Percentiles rank a stretch among this genome's conserved stretches.
These are phyloP conservation scores for Mimachlamys varia DNA, from an alignment of 2,888 invertebrate species.

Conservation along the genomic window DNA sequence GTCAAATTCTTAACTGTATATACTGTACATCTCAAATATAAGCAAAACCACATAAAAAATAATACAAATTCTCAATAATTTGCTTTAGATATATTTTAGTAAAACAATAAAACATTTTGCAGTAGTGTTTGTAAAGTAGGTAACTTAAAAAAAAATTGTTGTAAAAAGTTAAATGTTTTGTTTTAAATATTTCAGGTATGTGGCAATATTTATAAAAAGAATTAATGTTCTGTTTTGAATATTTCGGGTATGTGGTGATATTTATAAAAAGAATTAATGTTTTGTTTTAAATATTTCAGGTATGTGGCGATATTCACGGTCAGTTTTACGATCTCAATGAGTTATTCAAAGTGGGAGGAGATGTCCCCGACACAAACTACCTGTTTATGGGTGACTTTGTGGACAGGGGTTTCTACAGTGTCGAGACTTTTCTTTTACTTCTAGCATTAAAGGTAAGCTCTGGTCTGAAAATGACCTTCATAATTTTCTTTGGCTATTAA, in stretches of 20 bases:
- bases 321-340: constrained; percentile 97
- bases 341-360: constrained; percentile 94
- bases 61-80: too few relatives aligned
- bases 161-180: background rate
- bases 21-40: too few relatives aligned
- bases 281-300: constrained; percentile 84
- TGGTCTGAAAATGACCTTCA: too few relatives aligned
- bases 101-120: too few relatives aligned
- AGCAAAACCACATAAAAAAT: too few relatives aligned
- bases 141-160: too few relatives aligned
- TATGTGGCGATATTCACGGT: constrained; percentile 99
- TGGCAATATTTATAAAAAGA: constrained; percentile 99
- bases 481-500: too few relatives aligned
- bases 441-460: constrained; percentile 94
- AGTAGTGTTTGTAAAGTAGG: too few relatives aligned
- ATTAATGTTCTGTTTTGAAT: too few relatives aligned
- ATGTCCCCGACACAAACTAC: constrained; percentile 99
- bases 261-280: background rate
- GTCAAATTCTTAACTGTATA: too few relatives aligned
- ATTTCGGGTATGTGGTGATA: background rate
- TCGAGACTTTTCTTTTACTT: constrained; percentile 97
- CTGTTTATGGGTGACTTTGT: constrained; percentile 99
- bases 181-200: constrained; percentile 89
- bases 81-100: too few relatives aligned
- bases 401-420: constrained; percentile 99